Conservation (phyloP, 2,888 invertebrate genomes). For the Elysia crispata region DNA sequence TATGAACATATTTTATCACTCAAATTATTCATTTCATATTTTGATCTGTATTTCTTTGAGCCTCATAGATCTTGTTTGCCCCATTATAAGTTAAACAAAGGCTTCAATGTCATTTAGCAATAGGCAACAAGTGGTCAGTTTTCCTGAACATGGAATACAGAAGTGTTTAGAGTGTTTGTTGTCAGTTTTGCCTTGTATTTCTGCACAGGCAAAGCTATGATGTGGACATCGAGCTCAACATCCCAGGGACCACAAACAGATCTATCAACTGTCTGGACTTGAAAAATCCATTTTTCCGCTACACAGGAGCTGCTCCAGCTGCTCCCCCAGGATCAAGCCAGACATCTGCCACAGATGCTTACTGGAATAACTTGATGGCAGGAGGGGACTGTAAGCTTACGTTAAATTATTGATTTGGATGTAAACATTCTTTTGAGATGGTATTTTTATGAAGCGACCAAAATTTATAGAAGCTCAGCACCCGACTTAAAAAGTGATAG, state of each 20-base stretch:
- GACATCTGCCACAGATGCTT: conserved; percentile 91
- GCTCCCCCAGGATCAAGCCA: conserved; percentile 94
- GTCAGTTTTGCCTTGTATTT: no score
- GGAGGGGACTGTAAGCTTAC: conserved; percentile 44
- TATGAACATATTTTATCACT: no score
- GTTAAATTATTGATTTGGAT: background rate
- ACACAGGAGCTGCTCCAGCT: conserved; percentile 82
- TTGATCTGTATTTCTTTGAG: no score
- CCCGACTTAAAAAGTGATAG: background rate
- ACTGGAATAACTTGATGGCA: conserved; percentile 70
- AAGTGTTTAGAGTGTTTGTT: no score
- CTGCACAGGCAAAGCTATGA: conserved; percentile 93
- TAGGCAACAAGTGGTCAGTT: no score
- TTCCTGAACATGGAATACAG: no score
- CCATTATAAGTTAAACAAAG: no score
- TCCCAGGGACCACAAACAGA: conserved; percentile 90
- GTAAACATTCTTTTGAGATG: background rate
- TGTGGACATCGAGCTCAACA: conserved; percentile 94
- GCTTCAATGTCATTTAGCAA: no score
- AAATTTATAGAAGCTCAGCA: conserved; percentile 15
- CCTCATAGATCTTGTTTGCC: no score
- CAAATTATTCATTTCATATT: no score
- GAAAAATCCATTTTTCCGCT: conserved; percentile 98
- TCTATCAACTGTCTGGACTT: conserved; percentile 95
- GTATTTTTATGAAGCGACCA: background rate